These are phyloP conservation scores for Lasius platythorax DNA, from an alignment of 2,888 invertebrate species.

Conservation along the genomic window DNA sequence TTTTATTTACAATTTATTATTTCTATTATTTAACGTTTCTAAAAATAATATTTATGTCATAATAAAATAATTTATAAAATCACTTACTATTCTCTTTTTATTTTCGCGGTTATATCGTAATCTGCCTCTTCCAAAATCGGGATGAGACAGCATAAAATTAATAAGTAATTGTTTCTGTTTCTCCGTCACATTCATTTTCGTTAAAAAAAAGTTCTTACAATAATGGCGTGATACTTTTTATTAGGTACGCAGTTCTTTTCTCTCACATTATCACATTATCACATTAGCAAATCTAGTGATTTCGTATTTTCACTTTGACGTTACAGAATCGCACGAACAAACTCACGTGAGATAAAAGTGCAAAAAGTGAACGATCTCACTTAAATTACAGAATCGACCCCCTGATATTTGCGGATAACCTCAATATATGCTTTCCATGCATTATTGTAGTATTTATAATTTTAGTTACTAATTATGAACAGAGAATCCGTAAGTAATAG, in stretches of 20 bases:
- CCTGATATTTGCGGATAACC: too few species aligned
- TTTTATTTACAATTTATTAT: constrained; percentile 3
- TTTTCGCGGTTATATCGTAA: constrained; percentile 5
- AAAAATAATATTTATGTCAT: neutral
- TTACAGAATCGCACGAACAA: neutral
- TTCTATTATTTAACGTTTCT: neutral
- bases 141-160: neutral
- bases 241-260: too few species aligned
- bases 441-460: too few species aligned
- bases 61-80: neutral
- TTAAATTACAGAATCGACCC: too few species aligned
- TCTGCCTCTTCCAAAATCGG: neutral
- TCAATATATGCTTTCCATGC: too few species aligned
- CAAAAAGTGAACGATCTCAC: too few species aligned
- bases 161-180: constrained; percentile 4
- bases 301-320: constrained; percentile 5
- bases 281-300: neutral
- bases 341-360: neutral
- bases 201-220: neutral
- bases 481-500: too few species aligned
- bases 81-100: neutral
- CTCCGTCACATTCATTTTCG: neutral
- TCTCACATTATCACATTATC: too few species aligned
- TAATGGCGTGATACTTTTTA: neutral
- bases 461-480: too few species aligned